phyloP scores from a whole-genome alignment of 2,888 invertebrate genomes.

The Saturnia japonica region DNA sequence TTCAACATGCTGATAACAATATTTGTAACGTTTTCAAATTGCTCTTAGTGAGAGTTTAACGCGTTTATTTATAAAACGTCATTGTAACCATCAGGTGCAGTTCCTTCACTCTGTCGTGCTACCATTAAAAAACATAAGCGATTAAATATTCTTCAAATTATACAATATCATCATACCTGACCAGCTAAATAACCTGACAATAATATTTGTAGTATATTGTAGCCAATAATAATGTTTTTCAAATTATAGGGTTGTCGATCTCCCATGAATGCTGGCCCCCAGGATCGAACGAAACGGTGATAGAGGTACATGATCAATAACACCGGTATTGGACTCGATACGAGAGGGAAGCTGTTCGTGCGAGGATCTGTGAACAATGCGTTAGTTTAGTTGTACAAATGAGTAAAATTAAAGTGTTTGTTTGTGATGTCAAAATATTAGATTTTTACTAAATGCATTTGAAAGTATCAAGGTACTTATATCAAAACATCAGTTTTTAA shows the following conservation, averaged over 20 bases:
- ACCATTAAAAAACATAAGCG: no score
- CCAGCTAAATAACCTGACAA: slow-evolving; percentile 68
- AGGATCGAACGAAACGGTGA: slow-evolving; percentile 78
- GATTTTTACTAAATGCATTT: no score
- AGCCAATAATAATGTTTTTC: slow-evolving; percentile 81
- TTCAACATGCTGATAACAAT: no score
- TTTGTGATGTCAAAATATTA: no score
- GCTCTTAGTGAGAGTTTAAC: no score
- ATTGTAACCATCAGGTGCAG: no score
- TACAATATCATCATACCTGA: slow-evolving; percentile 60
- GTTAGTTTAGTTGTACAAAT: background rate
- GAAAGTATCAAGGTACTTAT: no score
- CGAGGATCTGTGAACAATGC: slow-evolving; percentile 79
- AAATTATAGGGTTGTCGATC: slow-evolving; percentile 83
- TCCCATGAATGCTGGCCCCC: slow-evolving; percentile 86
- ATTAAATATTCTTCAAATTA: background rate
- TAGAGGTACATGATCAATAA: slow-evolving; percentile 74
- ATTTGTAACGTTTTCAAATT: no score
- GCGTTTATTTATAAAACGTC: no score
- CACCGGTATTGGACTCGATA: slow-evolving; percentile 71
- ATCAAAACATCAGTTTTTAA: no score
- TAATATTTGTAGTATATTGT: slow-evolving; percentile 85
- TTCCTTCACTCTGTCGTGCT: no score
- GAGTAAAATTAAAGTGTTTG: no score
- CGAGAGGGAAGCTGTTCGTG: slow-evolving; percentile 77